Evolutionary conservation across 2,797 vertebrate species (phyloP), one percentile per base, ranked within the genome.

Genomic region (Paratrypauchen microcephalus): DNA sequence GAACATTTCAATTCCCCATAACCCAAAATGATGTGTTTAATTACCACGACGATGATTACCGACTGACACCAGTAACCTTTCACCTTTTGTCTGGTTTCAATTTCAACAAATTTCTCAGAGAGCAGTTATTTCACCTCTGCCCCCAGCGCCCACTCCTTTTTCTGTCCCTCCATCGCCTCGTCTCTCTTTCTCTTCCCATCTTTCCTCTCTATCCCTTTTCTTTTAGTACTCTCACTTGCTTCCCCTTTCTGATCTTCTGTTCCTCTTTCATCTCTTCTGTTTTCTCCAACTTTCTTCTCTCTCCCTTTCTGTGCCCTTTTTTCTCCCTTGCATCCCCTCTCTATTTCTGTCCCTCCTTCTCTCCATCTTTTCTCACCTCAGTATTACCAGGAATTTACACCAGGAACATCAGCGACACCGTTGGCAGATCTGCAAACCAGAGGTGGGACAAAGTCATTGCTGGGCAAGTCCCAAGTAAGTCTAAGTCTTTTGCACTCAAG

Each of bases 1-100:
- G 73, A 73, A 68, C 67, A 70, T 36, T 23, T 59, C 11, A 11
- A 2, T 71, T 66, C 1, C 15, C 59, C n/a, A 63, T 72, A 30
- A 55, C 52, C 60, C 23, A 19, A 76, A 6, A 15, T 45, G 48
- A 79, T 71, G 45, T 30, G 50, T 1, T 48, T 39, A 69, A 83
- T 83, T 77, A 72, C 75, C 67, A 62, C 39, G 24, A 13, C 18
- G 11, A 64, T 72, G 36, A 32, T 65, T 73, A 71, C 68, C 69
- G 57, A 52, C 70, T 45, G 63, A 19, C 65, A 59, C 54, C 56
- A 58, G 66, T 62, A 41, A 72, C 69, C 71, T 45, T 15, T 2
- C 1, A 72, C 66, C 45, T 60, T 48, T 69, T 2, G 56, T 68
- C 59, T 72, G 3, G 3, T 68, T 36, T 60, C 48, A 21, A 21